Percentiles rank a stretch among this genome's conserved stretches.
Evolutionary conservation across 1,140 invertebrate species (phyloP).

Genomic region (Nasonia giraulti): DNA sequence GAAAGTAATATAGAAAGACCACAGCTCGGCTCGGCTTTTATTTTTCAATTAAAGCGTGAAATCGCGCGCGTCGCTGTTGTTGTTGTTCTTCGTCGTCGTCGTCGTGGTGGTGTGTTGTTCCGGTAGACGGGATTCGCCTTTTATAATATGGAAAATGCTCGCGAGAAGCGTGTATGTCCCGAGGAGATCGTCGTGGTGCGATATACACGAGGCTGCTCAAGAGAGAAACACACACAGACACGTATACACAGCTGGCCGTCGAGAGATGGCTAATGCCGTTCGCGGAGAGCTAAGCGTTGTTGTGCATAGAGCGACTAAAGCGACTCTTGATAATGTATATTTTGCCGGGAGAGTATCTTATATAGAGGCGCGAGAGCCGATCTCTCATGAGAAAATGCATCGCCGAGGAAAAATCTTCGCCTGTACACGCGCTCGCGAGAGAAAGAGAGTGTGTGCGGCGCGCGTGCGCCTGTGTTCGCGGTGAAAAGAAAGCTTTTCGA

Average conservation of each 20-base stretch:
- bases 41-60: conserved; percentile 51
- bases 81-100: background rate
- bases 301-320: background rate
- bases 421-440: background rate
- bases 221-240: conserved; percentile 4
- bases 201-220: conserved; percentile 2
- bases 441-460: background rate
- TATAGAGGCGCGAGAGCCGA: background rate
- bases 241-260: too few species aligned
- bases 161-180: background rate
- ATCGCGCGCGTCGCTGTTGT: background rate
- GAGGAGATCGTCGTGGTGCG: conserved; percentile 42
- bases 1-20: conserved; percentile 32
- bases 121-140: conserved; percentile 25
- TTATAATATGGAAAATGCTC: conserved; percentile 36
- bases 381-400: conserved; percentile 11
- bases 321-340: conserved; percentile 4
- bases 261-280: conserved; percentile 28
- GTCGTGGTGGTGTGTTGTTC: background rate
- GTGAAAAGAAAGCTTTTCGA: conserved; percentile 1
- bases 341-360: background rate
- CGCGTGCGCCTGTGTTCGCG: too few species aligned
- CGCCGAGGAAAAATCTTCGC: conserved; percentile 5
- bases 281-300: background rate
- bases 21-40: background rate